Conservation (phyloP, 2,113 vertebrate genomes). For the Rattus rattus region DNA sequence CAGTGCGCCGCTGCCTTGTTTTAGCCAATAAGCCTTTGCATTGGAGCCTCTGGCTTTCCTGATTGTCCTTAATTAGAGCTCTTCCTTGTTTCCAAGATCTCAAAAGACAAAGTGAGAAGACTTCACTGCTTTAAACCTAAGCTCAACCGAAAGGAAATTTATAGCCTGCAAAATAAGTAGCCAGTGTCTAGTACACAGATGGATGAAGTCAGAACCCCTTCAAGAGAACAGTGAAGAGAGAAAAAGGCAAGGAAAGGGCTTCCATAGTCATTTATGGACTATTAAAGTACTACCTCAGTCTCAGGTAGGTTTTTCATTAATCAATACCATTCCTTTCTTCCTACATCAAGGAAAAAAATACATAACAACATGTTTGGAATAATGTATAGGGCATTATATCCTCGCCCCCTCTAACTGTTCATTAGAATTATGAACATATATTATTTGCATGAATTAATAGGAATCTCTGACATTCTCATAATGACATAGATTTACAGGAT, state of each 20-base stretch:
- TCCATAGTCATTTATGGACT: neutral
- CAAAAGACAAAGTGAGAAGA: slow-evolving; percentile 41
- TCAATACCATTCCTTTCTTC: neutral
- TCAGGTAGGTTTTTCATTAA: neutral
- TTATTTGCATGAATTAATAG: neutral
- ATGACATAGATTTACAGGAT: neutral
- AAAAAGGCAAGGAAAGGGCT: slow-evolving; percentile 13
- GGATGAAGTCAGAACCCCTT: neutral
- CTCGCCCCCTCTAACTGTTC: neutral
- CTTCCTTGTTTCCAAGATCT: slow-evolving; percentile 55
- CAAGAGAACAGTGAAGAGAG: neutral
- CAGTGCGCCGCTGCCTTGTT: neutral
- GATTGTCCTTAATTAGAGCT: slow-evolving; percentile 62
- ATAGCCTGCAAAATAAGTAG: slow-evolving; percentile 38
- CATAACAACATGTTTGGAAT: neutral
- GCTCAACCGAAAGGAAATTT: slow-evolving; percentile 56
- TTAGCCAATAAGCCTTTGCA: neutral
- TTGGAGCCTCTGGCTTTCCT: neutral
- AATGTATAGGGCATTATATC: neutral
- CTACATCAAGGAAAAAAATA: neutral
- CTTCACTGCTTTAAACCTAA: slow-evolving; percentile 46
- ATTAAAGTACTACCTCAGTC: neutral
- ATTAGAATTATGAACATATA: neutral
- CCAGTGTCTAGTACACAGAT: slow-evolving; percentile 41
- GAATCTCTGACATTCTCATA: neutral